Percentiles rank a stretch among this genome's conserved stretches.
phyloP scores from a whole-genome alignment of 2,888 invertebrate species.

The Monopis laevigella region DNA sequence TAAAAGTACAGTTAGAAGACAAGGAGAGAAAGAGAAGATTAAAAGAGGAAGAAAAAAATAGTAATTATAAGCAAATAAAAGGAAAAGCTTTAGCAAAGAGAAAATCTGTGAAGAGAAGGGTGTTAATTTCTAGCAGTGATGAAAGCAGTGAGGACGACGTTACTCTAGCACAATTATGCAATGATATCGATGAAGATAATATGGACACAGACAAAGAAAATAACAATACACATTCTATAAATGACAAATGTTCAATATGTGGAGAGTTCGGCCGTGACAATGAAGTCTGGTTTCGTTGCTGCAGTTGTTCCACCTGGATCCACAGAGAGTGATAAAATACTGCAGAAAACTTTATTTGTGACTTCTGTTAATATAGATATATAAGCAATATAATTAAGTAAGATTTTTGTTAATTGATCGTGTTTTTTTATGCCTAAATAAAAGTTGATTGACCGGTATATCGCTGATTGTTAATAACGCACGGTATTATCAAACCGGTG shows the following conservation, averaged over 20 bases:
- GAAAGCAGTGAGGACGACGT: conserved; percentile 12
- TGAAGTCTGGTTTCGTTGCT: conserved; percentile 14
- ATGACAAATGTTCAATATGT: conserved; percentile 11
- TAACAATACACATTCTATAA: conserved; percentile 1
- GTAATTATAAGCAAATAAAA: conserved; percentile 12
- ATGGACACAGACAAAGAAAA: conserved; percentile 11
- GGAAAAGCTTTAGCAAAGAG: conserved; percentile 4
- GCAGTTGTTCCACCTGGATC: conserved; percentile 12
- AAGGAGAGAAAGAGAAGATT: conserved; percentile 7
- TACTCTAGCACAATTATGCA: conserved; percentile 12
- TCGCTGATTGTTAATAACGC: too few species aligned
- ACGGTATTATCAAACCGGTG: too few species aligned
- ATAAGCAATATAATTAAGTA: background rate
- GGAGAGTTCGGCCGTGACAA: conserved; percentile 13
- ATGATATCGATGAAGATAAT: conserved; percentile 13
- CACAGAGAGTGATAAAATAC: conserved; percentile 12
- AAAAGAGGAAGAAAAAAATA: conserved; percentile 11
- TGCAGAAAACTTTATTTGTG: conserved; percentile 8
- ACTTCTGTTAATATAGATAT: conserved; percentile 9
- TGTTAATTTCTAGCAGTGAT: conserved; percentile 13
- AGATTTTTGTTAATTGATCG: background rate
- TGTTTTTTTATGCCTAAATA: too few species aligned
- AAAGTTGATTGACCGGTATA: too few species aligned
- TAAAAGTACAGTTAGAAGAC: conserved; percentile 11
- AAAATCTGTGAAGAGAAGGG: conserved; percentile 11